phyloP scores from a whole-genome alignment of 2,888 invertebrate species.

The Diplazon laetatorius region DNA sequence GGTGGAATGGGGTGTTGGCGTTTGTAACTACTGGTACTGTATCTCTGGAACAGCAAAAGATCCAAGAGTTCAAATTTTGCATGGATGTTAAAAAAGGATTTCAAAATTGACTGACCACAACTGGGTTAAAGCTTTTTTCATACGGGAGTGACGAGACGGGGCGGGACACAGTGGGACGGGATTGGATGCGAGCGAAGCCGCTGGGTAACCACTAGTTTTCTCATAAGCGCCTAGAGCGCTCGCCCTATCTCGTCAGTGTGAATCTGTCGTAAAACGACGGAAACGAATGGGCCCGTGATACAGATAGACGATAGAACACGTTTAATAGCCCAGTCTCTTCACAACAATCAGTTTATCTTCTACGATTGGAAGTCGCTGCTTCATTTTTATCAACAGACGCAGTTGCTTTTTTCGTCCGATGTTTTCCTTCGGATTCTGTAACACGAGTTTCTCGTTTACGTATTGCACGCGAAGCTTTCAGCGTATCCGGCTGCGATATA shows the following conservation, averaged over 20 bases:
- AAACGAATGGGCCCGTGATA: constrained; percentile 55
- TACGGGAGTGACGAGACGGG: no score
- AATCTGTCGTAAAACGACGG: constrained; percentile 53
- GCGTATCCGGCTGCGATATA: not conserved
- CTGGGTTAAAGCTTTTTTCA: no score
- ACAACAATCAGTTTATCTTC: constrained; percentile 46
- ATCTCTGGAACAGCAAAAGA: no score
- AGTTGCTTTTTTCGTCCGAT: constrained; percentile 27
- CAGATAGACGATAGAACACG: constrained; percentile 41
- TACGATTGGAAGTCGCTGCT: constrained; percentile 40
- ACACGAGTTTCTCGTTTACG: constrained; percentile 55
- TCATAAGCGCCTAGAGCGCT: no score
- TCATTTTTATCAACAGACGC: constrained; percentile 49
- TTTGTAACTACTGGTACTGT: no score
- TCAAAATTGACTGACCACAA: no score
- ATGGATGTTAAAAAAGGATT: no score
- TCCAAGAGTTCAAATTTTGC: no score
- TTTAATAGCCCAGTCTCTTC: constrained; percentile 40
- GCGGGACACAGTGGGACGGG: no score
- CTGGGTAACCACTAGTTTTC: no score
- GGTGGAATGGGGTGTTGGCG: no score
- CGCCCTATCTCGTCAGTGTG: not conserved
- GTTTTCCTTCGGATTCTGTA: constrained; percentile 37
- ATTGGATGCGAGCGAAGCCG: no score
- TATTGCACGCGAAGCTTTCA: constrained; percentile 21